Evolutionary conservation across 1,140 invertebrate species (phyloP), one percentile per base, ranked within the genome.

Genomic region (Hycleus cichorii): DNA sequence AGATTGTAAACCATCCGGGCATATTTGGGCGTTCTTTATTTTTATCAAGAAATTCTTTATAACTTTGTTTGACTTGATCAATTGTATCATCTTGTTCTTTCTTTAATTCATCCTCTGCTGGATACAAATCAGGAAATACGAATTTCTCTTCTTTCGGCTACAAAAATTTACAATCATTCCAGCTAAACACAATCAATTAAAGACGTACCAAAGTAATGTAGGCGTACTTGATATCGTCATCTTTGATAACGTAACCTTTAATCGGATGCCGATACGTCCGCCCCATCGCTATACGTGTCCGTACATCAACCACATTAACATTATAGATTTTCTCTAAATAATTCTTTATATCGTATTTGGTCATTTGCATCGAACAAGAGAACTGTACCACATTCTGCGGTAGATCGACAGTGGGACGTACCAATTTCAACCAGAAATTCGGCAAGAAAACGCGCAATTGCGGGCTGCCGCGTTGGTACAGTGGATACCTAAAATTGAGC

Each of bases 281-380:
- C 62, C 90, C 90, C 62, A 85, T 57, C 44, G 77, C 76, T 57
- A 92, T 89, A 60, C 80, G 78, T 0, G 87, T 91, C 44, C 81
- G 76, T 0, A 97, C 85, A 69, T 87, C 72, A 3, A 86, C 73
- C 3, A 82, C 79, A 61, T 69, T 69, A 1, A 97, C 75, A 60
- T 92, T 86, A 66, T 97, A 98, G 63, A 98, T 96, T 75, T 97
- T 96, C 72, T 95, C 86, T 52, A 98, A 76, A 76, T 98, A 97
- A 77, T 95, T 94, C 73, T 85, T 88, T 0, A 97, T 80, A 75
- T 98, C 95, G 60, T 78, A 68, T 74, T 81, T 86, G 9, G 90
- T 95, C 91, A 95, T 94, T 77, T 91, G 84, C 74, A 89, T 87
- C 4, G 93, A 93, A 62, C 90, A 88, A 44, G 86, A 77, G 77